Base-by-base conservation (phyloP, 2,797 vertebrate genomes). In the Astyanax mexicanus region DNA sequence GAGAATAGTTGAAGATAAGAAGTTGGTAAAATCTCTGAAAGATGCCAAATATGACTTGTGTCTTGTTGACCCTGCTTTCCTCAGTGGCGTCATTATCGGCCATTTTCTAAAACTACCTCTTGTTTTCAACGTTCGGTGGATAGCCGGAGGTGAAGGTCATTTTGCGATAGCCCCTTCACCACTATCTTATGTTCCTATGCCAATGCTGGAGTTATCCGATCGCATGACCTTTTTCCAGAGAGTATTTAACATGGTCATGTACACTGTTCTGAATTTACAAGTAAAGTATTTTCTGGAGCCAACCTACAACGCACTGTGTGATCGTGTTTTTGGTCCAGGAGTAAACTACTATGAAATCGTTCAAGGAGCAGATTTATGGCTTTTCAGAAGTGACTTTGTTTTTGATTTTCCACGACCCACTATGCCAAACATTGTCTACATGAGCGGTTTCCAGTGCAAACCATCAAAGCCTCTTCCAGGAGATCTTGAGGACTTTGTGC, bases 341-440 rank as follows among this genome's bases (percentile, higher is more conserved):
- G 17, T 71, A 60, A 29, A 78, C 13, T 76, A 49, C 17, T 17
- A 51, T 37, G 13, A 74, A 0, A 23, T 83, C 51, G 12, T 83
- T 3, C 84, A 83, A 62, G 60, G 13, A 15, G 84, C 84, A 8
- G 87, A 89, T 78, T 72, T 89, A 10, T 87, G 86, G 76, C 82
- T 89, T 3, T 85, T 86, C 74, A 77, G 85, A 71, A 80, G 77
- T 3, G 88, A 89, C 73, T 89, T 85, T 72, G 61, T 84, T 4
- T 84, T 87, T 52, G 86, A 88, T 32, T 89, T 84, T 44, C 86
- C 88, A 3, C 77, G 83, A 6, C 87, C 88, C 11, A 86, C 84
- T 7, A 84, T 89, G 87, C 88, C 88, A 19, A 88, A 88, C 19
- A 42, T 84, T 6, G 67, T 89, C 17, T 89, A 89, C 45, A 81